Base-by-base conservation (phyloP, 2,113 vertebrate genomes). In the Oophaga pumilio region DNA sequence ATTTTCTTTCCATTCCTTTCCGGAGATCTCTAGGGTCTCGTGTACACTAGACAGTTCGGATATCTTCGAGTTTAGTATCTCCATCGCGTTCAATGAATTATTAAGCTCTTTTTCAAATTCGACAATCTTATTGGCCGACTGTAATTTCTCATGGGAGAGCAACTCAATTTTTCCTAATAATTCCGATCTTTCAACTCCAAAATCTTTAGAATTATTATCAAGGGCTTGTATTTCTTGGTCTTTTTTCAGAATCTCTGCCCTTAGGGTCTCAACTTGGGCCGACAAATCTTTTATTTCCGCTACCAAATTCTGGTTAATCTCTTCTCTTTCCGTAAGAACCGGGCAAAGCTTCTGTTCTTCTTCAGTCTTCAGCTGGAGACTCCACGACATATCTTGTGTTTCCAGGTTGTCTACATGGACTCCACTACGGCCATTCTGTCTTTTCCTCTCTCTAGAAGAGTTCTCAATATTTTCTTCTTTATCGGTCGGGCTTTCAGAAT, bases 1-100 rank as follows among this genome's bases (percentile, higher is more conserved):
- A 60, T 91, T 95, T 76, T 96, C 94, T n/a, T 93, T 91, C 93
- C 92, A 94, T 20, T 89, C 92, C 43, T 89, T 90, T 71, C 93
- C 94, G 26, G 88, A 56, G 86, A 92, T 91, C 89, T 96, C 92
- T 82, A 94, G 83, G 62, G 90, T 89, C 60, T 93, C 92, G 49
- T 93, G 62, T 77, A 89, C 88, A 79, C 93, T 91, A 85, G 92
- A 90, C 83, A 92, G 89, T 89, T 93, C 91, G 56, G 91, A 83
- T 1, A 89, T 89, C 69, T 92, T 92, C 83, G 60, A 89, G 85
- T 93, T 87, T 57, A 90, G 2, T 0, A 91, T 91, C 81, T 95
- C 94, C 53, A 94, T 81, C 66, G 95, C 91, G 86, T 93, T 90
- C 52, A 84, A 91, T 8, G 94, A 79, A 0, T 89, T 89, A 22